Evolutionary conservation across 1,140 invertebrate genomes (phyloP), one percentile per base, ranked within the genome.

Genomic region (Drosophila kepulauana): DNA sequence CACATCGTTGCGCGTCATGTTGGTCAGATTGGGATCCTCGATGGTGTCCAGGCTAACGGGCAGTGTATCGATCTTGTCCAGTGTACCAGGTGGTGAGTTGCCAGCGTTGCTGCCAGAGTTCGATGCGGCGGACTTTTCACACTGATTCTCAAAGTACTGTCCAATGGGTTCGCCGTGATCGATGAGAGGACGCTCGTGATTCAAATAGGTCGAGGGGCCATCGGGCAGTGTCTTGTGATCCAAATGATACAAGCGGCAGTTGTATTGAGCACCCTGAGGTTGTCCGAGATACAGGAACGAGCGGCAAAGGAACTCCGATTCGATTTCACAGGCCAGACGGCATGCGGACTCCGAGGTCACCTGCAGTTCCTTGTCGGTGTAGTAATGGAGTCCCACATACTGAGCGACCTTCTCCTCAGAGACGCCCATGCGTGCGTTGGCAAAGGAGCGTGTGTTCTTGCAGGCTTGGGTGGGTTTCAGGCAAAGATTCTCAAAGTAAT

Each of bases 401-500:
- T 98, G 97, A 1, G 97, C 96, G 0, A 99, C 96, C 93, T 97
- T 97, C 84, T 98, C 96, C 66, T 97, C 96, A 6, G 97, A 96
- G 1, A 98, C 96, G 8, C 97, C 97, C 68, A 98, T 95, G 72
- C 97, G 94, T 1, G 97, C 97, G 45, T 95, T 94, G 72, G 95
- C 95, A 93, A 96, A 98, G 13, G 95, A 93, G 59, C 97, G 94
- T 65, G 95, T 95, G 1, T 95, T 95, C 90, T 97, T 97, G 93
- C 97, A 98, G 10, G 97, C 96, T 79, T 97, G 96, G 62, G 95
- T 95, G 20, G 96, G 95, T 93, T 97, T 97, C 74, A 98, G 93
- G 88, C 98, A 99, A n/a, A 98, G 94, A 93, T 98, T 99, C 93
- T 99, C 98, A 92, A 98, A 99, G 90, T 98, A 99, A 92, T 99